Percentiles rank a stretch among this genome's conserved stretches.
phyloP scores from a whole-genome alignment of 2,888 invertebrate species.

The Synergus laeviventris region DNA sequence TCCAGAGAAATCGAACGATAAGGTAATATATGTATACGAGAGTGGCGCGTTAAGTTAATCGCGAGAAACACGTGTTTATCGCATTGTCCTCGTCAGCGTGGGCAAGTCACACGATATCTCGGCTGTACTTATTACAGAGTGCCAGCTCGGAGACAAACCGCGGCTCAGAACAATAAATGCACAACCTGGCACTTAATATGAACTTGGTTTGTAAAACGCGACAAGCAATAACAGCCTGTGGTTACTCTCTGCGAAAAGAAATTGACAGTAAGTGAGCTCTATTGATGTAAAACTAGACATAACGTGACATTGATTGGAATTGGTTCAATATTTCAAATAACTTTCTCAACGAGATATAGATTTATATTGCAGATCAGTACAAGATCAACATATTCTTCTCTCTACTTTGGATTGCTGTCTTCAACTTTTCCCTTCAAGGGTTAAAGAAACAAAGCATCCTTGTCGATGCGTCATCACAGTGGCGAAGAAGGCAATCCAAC shows the following conservation, averaged over 20 bases:
- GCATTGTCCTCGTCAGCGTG: constrained; percentile 52
- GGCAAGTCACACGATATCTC: constrained; percentile 56
- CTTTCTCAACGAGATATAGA: too few species aligned
- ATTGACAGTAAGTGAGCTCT: background rate
- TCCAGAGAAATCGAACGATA: constrained; percentile 21
- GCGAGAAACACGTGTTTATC: constrained; percentile 58
- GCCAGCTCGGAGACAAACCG: background rate
- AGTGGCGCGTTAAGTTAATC: constrained; percentile 48
- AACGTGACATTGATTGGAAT: background rate
- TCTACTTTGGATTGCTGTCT: background rate
- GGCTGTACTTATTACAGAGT: constrained; percentile 40
- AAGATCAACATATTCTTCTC: too few species aligned
- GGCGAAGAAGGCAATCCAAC: constrained; percentile 38
- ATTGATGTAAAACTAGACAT: background rate
- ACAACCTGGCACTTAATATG: constrained; percentile 47
- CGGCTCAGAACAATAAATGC: constrained; percentile 25
- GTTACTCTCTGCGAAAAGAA: background rate
- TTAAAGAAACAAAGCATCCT: background rate
- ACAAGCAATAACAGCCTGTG: background rate
- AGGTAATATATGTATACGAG: constrained; percentile 35
- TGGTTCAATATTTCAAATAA: background rate
- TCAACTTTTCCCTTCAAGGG: background rate
- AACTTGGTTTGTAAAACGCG: constrained; percentile 14
- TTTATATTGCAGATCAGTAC: too few species aligned
- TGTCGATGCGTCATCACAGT: background rate